Evolutionary conservation across 2,888 invertebrate species (phyloP).

Genomic region (Scrobipalpa costella): DNA sequence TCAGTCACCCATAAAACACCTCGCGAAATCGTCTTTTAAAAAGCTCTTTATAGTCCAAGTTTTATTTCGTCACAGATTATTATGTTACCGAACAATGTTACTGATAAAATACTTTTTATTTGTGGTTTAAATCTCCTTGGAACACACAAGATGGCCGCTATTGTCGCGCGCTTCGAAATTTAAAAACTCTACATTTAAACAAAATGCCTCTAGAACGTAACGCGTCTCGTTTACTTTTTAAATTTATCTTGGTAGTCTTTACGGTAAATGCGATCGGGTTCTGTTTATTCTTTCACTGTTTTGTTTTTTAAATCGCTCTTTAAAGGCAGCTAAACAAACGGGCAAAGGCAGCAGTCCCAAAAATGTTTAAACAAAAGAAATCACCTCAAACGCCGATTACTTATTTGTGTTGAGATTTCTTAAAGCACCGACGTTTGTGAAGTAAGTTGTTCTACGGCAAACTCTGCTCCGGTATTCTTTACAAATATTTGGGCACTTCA

Average conservation of each 20-base stretch:
- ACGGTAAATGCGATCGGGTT: conserved; percentile 49
- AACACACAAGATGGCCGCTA: not conserved
- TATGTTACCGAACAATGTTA: not conserved
- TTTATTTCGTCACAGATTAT: not conserved
- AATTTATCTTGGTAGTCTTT: conserved; percentile 37
- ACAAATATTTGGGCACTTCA: conserved; percentile 36
- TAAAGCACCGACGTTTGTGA: conserved; percentile 56
- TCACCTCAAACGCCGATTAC: conserved; percentile 69
- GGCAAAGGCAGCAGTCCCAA: conserved; percentile 66
- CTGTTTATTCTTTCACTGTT: conserved; percentile 48
- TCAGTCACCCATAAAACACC: conserved; percentile 9
- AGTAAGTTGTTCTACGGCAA: conserved; percentile 44
- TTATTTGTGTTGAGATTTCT: conserved; percentile 67
- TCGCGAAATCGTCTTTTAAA: not conserved
- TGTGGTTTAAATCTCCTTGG: not conserved
- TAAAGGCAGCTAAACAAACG: conserved; percentile 46
- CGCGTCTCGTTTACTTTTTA: conserved; percentile 27
- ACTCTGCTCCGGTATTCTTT: conserved; percentile 39
- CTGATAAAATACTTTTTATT: conserved; percentile 2
- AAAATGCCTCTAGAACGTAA: conserved; percentile 30
- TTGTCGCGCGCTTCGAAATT: conserved; percentile 22
- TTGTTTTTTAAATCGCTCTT: conserved; percentile 54
- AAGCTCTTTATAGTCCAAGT: not conserved
- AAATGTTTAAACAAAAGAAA: conserved; percentile 70
- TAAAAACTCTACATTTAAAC: conserved; percentile 27